Evolutionary conservation across 2,888 invertebrate genomes (phyloP), one percentile per base, ranked within the genome.

Genomic region (Orchestes rusci): DNA sequence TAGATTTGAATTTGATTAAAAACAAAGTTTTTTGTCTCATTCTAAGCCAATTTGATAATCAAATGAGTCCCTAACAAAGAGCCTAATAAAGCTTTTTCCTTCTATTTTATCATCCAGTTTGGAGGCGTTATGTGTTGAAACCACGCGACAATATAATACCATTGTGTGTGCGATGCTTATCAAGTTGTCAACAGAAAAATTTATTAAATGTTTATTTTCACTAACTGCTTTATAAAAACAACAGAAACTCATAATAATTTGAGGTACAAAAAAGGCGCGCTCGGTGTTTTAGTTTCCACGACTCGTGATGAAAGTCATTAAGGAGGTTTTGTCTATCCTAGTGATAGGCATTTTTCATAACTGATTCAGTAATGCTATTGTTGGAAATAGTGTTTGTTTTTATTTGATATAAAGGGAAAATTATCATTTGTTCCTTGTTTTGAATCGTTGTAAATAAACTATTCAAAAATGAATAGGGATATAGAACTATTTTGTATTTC

Each of bases 151-250:
- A 30, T 39, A 29, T 37, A 45, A 40, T 35, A 37, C 20, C 30
- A 36, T 35, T 45, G 41, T 42, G 36, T 40, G 34, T 39, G 39
- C 31, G 47, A 47, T 47, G 43, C 17, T 47, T 47, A 43, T 47
- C 47, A 40, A 38, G 20, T 39, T 47, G 47, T 47, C 47, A 47
- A 39, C 47, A 34, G 39, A 39, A 39, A 47, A 47, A 47, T 47
- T 47, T 47, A 43, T 43, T 47, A 35, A 47, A 47, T 47, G 47
- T 47, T 43, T 43, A 43, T 43, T 43, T 47, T 43, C 13, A 39
- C 43, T 47, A 47, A 47, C 42, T 47, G 43, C 47, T 47, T 43
- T 43, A 47, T 47, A 42, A 46, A 46, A 46, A 46, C 38, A 46
- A 42, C 41, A 33, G 17, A 39, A 39, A 39, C 27, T 37, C 43